Conservation (phyloP, 2,113 vertebrate species). For the Acanthochromis polyacanthus region DNA sequence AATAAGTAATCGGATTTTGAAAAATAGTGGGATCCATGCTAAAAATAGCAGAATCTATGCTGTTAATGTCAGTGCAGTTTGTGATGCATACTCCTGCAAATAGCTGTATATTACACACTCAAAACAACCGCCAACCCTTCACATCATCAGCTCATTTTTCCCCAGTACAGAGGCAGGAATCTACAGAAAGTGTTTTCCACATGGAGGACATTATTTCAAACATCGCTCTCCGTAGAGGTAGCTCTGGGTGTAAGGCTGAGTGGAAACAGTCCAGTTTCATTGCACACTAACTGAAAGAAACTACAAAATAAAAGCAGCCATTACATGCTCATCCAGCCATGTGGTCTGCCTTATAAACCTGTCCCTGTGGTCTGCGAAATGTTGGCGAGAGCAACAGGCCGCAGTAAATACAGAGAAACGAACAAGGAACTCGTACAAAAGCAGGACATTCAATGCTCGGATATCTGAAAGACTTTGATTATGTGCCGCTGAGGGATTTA, state of each 20-base stretch:
- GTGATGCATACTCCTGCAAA: no score
- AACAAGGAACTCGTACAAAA: background rate
- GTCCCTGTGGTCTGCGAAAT: background rate
- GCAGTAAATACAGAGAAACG: background rate
- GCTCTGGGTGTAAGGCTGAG: background rate
- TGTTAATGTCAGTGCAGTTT: no score
- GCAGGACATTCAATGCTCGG: background rate
- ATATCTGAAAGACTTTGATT: conserved; percentile 7
- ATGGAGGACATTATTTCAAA: background rate
- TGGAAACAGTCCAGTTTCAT: conserved; percentile 15
- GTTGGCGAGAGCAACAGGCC: background rate
- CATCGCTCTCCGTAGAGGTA: background rate
- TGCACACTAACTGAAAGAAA: conserved; percentile 20
- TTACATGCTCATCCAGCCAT: conserved; percentile 14
- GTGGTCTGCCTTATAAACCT: conserved; percentile 6
- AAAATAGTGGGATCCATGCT: no score
- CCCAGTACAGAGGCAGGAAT: no score
- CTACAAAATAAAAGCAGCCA: conserved; percentile 17
- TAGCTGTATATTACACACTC: no score
- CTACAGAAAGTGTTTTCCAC: background rate
- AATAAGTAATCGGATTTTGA: no score
- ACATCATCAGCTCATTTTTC: no score
- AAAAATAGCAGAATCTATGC: no score
- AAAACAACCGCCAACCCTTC: no score
- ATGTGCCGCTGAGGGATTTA: background rate